phyloP scores from a whole-genome alignment of 2,113 vertebrate species.

The Antechinus stuartii region DNA sequence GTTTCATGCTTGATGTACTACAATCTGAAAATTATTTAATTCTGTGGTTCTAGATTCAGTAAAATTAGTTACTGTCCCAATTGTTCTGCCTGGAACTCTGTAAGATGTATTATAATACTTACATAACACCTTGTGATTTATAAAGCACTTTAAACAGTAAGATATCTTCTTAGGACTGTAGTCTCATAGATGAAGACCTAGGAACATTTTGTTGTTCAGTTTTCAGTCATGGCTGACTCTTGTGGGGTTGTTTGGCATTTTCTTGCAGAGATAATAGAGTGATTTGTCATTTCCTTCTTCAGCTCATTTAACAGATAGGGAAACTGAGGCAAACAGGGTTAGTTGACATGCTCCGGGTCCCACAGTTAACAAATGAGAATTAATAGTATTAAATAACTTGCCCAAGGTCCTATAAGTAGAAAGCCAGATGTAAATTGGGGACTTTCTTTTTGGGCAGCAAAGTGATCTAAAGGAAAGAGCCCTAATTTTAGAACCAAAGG shows the following conservation, averaged over 20 bases:
- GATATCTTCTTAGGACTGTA: not conserved
- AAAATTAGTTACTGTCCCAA: not conserved
- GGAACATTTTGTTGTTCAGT: not conserved
- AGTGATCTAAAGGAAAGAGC: not conserved
- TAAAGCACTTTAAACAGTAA: not conserved
- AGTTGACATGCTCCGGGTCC: not conserved
- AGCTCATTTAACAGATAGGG: not conserved
- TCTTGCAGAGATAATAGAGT: not conserved
- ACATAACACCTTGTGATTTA: not conserved
- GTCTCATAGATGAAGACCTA: not conserved
- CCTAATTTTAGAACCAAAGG: not conserved
- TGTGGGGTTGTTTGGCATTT: not conserved
- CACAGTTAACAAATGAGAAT: not conserved
- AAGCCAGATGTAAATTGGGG: not conserved
- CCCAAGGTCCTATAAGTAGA: not conserved
- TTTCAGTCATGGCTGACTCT: not conserved
- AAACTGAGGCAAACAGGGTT: not conserved
- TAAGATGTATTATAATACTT: not conserved
- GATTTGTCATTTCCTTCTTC: not conserved
- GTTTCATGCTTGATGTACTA: constrained; percentile 4
- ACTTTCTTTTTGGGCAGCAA: not conserved
- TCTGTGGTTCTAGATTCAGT: not conserved
- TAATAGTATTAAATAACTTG: not conserved
- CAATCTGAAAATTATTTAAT: rapidly evolving
- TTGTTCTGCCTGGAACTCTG: not conserved